Conservation (phyloP, 2,888 invertebrate genomes). For the Piscicola geometra region DNA sequence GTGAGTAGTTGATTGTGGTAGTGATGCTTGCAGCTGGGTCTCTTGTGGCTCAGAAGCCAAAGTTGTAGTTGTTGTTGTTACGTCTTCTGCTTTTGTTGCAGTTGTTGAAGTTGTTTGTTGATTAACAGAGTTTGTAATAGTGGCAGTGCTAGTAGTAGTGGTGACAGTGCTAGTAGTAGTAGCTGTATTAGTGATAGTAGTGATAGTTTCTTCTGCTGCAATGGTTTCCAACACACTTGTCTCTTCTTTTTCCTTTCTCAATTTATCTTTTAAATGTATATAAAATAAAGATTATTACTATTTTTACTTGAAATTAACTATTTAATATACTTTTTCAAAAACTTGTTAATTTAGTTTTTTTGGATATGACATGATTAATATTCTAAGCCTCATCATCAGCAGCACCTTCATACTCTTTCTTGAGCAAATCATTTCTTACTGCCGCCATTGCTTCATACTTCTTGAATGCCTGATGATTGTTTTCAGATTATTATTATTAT, state of each 20-base stretch:
- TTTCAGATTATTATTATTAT: background rate
- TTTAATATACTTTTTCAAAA: background rate
- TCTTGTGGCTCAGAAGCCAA: background rate
- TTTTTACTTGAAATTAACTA: background rate
- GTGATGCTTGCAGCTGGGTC: background rate
- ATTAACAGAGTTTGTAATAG: too few species aligned
- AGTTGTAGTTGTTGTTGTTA: background rate
- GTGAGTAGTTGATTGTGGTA: background rate
- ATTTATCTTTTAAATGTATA: background rate
- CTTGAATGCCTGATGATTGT: conserved; percentile 38
- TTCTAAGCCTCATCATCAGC: background rate
- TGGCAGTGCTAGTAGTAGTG: too few species aligned
- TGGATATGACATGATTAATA: background rate
- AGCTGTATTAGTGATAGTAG: background rate
- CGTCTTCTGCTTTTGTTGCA: too few species aligned
- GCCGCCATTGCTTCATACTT: conserved; percentile 39
- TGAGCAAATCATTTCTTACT: conserved; percentile 27
- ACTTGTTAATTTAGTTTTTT: too few species aligned
- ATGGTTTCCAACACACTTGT: too few species aligned
- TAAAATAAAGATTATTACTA: too few species aligned
- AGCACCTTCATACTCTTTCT: conserved; percentile 16
- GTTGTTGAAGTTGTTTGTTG: too few species aligned
- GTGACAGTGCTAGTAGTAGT: background rate
- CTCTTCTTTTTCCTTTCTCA: background rate
- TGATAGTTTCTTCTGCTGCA: background rate